A percentile compares a stretch with the other conserved stretches of the same genome.
Conservation (phyloP, 1,140 invertebrate species). For the Neuroterus valhalla region DNA sequence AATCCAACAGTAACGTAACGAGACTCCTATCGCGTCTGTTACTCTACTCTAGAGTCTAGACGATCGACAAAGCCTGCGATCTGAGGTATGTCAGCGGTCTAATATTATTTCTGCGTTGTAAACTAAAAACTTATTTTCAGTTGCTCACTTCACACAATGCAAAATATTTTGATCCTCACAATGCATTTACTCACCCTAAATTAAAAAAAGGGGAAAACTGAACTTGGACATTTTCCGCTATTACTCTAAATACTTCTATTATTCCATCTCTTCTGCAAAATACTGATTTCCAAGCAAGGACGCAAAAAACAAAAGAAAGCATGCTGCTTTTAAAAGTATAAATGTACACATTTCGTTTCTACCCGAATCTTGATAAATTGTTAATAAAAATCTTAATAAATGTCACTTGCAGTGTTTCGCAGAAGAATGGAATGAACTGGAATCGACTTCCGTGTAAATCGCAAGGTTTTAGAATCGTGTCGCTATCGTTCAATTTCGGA, state of each 20-base stretch:
- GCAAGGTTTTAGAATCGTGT: slow-evolving; percentile 14
- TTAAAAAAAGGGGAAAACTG: background rate
- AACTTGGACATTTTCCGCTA: slow-evolving; percentile 4
- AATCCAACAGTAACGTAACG: background rate
- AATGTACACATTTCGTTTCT: no score
- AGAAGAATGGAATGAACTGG: background rate
- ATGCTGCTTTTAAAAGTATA: no score
- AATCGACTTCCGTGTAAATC: background rate
- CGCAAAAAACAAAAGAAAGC: no score
- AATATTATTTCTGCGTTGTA: background rate
- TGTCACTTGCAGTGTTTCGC: background rate
- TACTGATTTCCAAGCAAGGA: background rate
- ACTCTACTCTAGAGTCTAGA: no score
- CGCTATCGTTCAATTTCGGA: background rate
- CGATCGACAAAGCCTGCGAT: slow-evolving; percentile 41
- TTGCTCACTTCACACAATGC: background rate
- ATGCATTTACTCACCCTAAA: background rate
- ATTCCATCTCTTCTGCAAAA: background rate
- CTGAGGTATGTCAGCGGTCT: slow-evolving; percentile 67
- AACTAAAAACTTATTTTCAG: slow-evolving; percentile 15
- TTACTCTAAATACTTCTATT: slow-evolving; percentile 10
- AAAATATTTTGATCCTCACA: background rate
- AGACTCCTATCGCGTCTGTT: background rate
- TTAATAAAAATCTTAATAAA: no score
- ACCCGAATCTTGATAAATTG: no score